These are phyloP conservation scores for Distichodus sexfasciatus DNA, from an alignment of 2,797 vertebrate genomes.

Conservation along the genomic window DNA sequence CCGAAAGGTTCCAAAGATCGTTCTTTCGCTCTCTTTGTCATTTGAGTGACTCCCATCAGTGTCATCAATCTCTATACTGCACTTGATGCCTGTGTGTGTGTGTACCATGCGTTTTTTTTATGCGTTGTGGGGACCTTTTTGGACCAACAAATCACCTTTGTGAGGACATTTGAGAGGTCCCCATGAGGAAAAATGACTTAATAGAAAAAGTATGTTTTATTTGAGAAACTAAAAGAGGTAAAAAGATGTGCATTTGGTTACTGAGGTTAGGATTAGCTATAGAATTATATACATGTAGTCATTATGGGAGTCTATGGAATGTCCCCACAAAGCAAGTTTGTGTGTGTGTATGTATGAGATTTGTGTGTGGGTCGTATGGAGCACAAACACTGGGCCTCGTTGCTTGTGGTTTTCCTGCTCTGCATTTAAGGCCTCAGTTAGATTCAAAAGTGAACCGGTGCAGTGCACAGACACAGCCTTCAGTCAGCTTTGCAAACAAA, in stretches of 20 bases:
- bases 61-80: neutral
- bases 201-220: too few relatives aligned
- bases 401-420: constrained; percentile 10
- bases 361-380: neutral
- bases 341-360: constrained; percentile 1
- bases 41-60: constrained; percentile 3
- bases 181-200: too few relatives aligned
- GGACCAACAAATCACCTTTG: too few relatives aligned
- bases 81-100: neutral
- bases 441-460: neutral
- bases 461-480: constrained; percentile 1
- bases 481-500: neutral
- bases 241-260: too few relatives aligned
- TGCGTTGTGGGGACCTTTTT: too few relatives aligned
- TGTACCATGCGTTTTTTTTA: too few relatives aligned
- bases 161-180: too few relatives aligned
- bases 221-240: too few relatives aligned
- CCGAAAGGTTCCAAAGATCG: neutral
- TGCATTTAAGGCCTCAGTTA: constrained; percentile 4
- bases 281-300: too few relatives aligned
- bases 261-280: too few relatives aligned
- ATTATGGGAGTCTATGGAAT: too few relatives aligned
- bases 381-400: neutral
- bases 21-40: neutral
- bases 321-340: too few relatives aligned